Evolutionary conservation across 2,113 vertebrate genomes (phyloP), one percentile per base, ranked within the genome.

Genomic region (Cheirogaleus medius): DNA sequence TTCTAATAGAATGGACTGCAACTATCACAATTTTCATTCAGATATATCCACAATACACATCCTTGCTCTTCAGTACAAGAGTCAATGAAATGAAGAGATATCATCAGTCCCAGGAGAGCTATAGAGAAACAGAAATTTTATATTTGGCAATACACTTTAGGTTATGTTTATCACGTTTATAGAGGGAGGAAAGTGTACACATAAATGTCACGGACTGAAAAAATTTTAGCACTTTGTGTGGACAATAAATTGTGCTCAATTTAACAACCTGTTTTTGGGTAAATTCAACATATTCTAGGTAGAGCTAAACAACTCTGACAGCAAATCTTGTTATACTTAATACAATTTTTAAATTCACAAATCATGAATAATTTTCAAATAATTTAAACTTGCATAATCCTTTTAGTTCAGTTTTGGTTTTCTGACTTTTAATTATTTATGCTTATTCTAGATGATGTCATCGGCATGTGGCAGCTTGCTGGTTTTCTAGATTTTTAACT

Each of bases 11-110:
- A 69, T 86, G 17, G 6, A 11, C 21, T 94, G 54, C n/a, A 60
- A 32, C 47, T 76, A 87, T 63, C 68, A 58, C 64, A 92, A 74
- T 90, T 97, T 91, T 96, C 84, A 90, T 87, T 96, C 21, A 76
- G 52, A 88, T 1, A 32, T 64, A 91, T 56, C 27, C 37, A 86
- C 23, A 91, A 7, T 58, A 58, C 23, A 81, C 27, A 11, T 92
- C 73, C 37, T 77, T 92, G 54, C 64, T 95, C 44, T 91, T 94
- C 77, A 77, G 27, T 78, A n/a, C 7, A 94, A 29, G 20, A 97
- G 94, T 97, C 84, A 98, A 37, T 95, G 87, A 81, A 95, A 97
- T 87, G 90, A 97, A 90, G 83, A 83, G 25, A 29, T 74, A 91
- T 49, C 71, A 95, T 92, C 39, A 93, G 71, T 96, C 90, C 73